Evolutionary conservation across 2,888 invertebrate species (phyloP).

Genomic region (Erpobdella octoculata): DNA sequence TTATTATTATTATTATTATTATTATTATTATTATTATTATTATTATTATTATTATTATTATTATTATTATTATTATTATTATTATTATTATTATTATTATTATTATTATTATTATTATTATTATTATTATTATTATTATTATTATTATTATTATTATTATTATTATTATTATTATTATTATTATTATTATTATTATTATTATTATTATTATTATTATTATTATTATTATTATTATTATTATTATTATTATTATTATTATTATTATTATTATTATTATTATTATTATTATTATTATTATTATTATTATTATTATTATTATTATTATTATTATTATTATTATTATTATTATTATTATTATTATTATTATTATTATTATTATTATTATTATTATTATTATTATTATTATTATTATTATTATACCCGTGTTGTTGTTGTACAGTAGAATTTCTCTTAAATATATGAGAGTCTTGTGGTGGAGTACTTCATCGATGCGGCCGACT

Average conservation of each 20-base stretch:
- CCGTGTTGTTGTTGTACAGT: too few relatives aligned
- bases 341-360: background rate
- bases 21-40: conserved; percentile 17
- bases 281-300: conserved; percentile 1
- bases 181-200: conserved; percentile 1
- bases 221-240: background rate
- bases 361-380: background rate
- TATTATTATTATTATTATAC: background rate
- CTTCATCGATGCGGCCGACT: too few relatives aligned
- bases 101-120: conserved; percentile 21
- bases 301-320: background rate
- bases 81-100: conserved; percentile 25
- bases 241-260: background rate
- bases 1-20: conserved; percentile 16
- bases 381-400: background rate
- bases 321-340: background rate
- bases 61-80: conserved; percentile 22
- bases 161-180: conserved; percentile 1
- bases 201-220: background rate
- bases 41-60: conserved; percentile 18
- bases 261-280: conserved; percentile 9
- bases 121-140: conserved; percentile 24
- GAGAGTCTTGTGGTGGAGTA: too few relatives aligned
- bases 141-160: conserved; percentile 16
- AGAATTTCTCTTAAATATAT: too few relatives aligned